Base-by-base conservation (phyloP, 2,797 vertebrate genomes). In the Falco biarmicus region DNA sequence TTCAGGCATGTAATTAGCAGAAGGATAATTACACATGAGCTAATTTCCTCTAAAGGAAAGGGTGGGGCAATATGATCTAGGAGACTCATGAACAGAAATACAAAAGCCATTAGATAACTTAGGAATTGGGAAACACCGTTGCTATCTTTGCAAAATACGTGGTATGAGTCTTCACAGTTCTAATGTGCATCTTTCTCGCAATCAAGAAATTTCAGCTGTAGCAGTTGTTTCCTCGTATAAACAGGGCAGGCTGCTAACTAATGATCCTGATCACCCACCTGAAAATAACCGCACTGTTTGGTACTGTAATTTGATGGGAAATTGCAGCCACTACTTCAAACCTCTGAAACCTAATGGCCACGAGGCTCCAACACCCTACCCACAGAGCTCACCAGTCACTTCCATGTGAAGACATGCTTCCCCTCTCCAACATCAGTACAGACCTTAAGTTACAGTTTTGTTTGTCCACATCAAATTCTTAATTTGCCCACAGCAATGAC, bases 1-100 rank as follows among this genome's bases (percentile, higher is more conserved):
- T 18, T 61, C 37, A 57, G 37, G 29, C 47, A 5, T 31, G 26
- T 88, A 65, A 95, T 97, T 91, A 95, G 43, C 89, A 81, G 43
- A 51, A 45, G 57, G 25, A 28, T 93, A 85, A 97, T 96, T 90
- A 95, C 83, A 17, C 70, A 26, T 87, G 81, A 96, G 50, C 51
- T 81, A 90, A 83, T 76, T 84, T 95, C 94, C 90, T 94, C 85
- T 65, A 31, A 28, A 90, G 91, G 68, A 61, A 75, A 87, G 89
- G 95, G 95, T 81, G 84, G 50, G 80, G 74, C 47, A n/a, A 6
- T 5, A 45, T 51, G 51, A 78, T 39, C 84, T 32, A 60, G 78
- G 76, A 61, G 57, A 61, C 41, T 75, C n/a, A 22, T 0, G 10
- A 68, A 41, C 20, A 76, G 51, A 87, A 80, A 75, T 0, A 65